Evolutionary conservation across 2,113 vertebrate species (phyloP).

Genomic region (Hydrolagus affinis): DNA sequence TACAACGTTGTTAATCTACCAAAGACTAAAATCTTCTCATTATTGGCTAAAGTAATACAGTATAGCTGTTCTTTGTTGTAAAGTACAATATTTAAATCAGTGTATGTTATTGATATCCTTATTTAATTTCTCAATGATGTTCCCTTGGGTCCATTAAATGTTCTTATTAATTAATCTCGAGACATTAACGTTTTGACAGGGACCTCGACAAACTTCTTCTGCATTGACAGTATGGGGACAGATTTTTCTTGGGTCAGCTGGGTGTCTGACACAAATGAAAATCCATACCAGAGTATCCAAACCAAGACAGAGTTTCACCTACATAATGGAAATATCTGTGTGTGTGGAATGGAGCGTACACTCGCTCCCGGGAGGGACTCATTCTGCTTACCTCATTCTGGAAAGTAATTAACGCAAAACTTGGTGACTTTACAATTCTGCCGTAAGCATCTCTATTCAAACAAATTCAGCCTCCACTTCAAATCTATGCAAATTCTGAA

Average conservation of each 20-base stretch:
- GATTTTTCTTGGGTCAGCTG: no score
- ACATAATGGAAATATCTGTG: no score
- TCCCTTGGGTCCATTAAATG: background rate
- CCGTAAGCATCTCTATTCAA: background rate
- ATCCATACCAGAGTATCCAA: no score
- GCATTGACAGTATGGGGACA: no score
- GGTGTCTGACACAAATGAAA: no score
- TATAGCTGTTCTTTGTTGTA: background rate
- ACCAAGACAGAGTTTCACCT: no score
- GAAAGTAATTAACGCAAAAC: no score
- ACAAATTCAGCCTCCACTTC: background rate
- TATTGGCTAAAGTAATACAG: background rate
- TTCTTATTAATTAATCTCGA: background rate
- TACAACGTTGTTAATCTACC: background rate
- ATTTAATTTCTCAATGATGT: constrained; percentile 1
- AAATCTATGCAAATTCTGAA: background rate
- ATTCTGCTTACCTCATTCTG: no score
- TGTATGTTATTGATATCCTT: background rate
- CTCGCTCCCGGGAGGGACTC: no score
- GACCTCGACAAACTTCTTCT: no score
- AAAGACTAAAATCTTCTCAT: background rate
- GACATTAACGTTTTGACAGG: background rate
- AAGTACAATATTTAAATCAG: background rate
- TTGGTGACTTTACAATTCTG: no score
- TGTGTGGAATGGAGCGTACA: no score